Evolutionary conservation across 2,888 invertebrate genomes (phyloP).

Genomic region (Lingula anatina): DNA sequence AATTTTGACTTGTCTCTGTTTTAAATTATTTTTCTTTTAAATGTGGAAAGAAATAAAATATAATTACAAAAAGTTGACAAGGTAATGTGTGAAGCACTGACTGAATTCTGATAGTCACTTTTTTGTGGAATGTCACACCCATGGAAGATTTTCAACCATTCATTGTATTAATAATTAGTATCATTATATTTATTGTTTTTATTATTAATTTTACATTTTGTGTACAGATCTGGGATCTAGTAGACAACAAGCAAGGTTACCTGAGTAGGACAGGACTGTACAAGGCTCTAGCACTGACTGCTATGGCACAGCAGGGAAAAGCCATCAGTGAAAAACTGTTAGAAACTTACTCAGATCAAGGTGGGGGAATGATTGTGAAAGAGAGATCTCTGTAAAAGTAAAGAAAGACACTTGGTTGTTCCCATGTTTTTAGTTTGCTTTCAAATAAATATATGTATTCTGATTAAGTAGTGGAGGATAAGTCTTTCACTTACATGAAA

Average conservation of each 20-base stretch:
- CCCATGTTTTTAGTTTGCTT: not conserved
- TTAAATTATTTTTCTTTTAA: too few species aligned
- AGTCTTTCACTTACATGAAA: too few species aligned
- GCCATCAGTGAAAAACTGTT: slow-evolving; percentile 48
- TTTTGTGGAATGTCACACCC: too few species aligned
- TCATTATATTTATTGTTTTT: slow-evolving; percentile 3
- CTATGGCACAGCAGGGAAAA: slow-evolving; percentile 52
- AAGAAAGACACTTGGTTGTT: not conserved
- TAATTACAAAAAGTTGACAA: too few species aligned
- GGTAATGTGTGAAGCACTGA: too few species aligned
- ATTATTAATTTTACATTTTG: slow-evolving; percentile 11
- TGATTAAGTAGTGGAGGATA: too few species aligned
- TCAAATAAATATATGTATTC: slow-evolving; percentile 7
- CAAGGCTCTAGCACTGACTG: slow-evolving; percentile 51
- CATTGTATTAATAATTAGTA: not conserved
- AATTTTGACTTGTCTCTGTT: too few species aligned
- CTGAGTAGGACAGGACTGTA: slow-evolving; percentile 50
- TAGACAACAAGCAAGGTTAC: slow-evolving; percentile 45
- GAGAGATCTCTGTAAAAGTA: too few species aligned
- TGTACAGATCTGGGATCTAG: slow-evolving; percentile 50
- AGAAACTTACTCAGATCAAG: slow-evolving; percentile 48
- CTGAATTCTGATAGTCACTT: too few species aligned
- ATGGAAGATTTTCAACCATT: too few species aligned
- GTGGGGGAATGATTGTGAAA: slow-evolving; percentile 19
- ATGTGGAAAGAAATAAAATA: too few species aligned